Base-by-base conservation (phyloP, 2,888 invertebrate genomes). In the Caenorhabditis doughertyi region DNA sequence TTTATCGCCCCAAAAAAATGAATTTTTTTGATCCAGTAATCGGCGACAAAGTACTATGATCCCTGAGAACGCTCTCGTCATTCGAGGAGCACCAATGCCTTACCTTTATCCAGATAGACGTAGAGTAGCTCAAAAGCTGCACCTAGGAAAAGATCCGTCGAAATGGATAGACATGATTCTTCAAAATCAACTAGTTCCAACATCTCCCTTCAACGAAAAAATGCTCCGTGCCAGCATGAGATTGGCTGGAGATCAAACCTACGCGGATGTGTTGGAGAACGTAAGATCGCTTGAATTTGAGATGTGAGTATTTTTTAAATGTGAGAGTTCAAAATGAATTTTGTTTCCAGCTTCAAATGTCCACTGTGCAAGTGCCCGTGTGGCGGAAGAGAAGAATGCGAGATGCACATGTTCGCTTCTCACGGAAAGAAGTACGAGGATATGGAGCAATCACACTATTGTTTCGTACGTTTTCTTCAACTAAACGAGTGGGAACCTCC, bases 341-440 rank as follows among this genome's bases (percentile, higher is more conserved):
- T 73, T 44, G 3, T 18, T 64, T 79, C 11, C 67, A 85, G 85
- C 1, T 90, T 81, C 77, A 85, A 85, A 35, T 90, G 90, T 53
- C 90, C 90, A 11, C 21, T 87, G 21, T 90, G 90, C 85, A 89
- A 90, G 67, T 53, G 74, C 1, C 70, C 79, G 21, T 90, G 81
- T 39, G n/a, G 23, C n/a, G 76, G 71, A 47, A 62, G 56, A 74
- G 68, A 53, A 3, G 71, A 56, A 7, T 81, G 76, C 23, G 71
- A 81, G 5, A 5, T 23, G 11, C 81, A 81, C 32, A 23, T 81
- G 18, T 32, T 23, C 32, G 27, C 29, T 0, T 25, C 25, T 1
- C 81, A 81, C 53, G 71, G 71, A n/a, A 81, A 76, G 44, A 71
- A 53, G 16, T n/a, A 23, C 3, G 53, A 60, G 8, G 71, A 76